Evolutionary conservation across 2,888 invertebrate species (phyloP).

Genomic region (Synergus laeviventris): DNA sequence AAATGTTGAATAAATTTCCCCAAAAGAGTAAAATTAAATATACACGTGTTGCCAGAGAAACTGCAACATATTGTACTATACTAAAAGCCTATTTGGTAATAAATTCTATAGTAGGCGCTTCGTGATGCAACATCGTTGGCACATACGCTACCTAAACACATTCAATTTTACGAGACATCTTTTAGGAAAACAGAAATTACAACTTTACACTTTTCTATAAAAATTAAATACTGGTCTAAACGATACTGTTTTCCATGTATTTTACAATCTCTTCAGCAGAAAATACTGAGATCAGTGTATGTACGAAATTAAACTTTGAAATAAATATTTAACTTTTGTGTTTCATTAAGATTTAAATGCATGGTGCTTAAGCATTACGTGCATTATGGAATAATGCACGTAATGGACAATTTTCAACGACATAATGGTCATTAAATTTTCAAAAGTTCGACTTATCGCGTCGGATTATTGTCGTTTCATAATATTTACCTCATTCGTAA

Average conservation of each 20-base stretch:
- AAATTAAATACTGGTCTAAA: conserved; percentile 3
- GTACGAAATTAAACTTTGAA: too few species aligned
- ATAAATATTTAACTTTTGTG: too few species aligned
- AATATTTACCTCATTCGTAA: background rate
- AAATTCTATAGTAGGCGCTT: background rate
- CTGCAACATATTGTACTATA: background rate
- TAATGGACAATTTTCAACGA: background rate
- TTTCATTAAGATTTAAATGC: background rate
- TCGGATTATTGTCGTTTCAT: background rate
- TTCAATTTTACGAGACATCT: background rate
- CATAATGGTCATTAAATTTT: too few species aligned
- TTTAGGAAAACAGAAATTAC: conserved; percentile 11
- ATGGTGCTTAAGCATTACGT: background rate
- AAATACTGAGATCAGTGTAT: background rate
- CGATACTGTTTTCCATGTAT: background rate
- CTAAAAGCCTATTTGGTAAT: background rate
- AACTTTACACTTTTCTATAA: background rate
- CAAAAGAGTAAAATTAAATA: background rate
- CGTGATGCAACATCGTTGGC: conserved; percentile 7
- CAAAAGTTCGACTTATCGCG: too few species aligned
- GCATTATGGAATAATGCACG: background rate
- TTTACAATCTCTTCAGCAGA: background rate
- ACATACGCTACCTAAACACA: conserved; percentile 1
- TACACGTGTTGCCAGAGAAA: background rate
- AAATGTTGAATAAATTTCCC: too few species aligned